phyloP scores from a whole-genome alignment of 2,797 vertebrate species.

The Picus viridis region DNA sequence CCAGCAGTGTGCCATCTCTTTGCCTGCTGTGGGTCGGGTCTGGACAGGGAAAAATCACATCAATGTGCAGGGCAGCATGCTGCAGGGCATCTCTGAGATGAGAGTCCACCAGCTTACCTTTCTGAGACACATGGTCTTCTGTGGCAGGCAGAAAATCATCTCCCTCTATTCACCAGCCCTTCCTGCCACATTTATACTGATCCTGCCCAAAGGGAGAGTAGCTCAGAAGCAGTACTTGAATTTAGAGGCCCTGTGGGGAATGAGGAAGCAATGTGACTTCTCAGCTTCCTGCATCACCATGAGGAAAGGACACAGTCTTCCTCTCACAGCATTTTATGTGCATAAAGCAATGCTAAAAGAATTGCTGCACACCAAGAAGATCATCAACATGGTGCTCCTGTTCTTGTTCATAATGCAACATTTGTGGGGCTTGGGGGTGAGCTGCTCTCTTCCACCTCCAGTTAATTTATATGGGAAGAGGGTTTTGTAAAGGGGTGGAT shows the following conservation, averaged over 20 bases:
- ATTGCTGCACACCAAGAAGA: neutral
- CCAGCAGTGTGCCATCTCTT: neutral
- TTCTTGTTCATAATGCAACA: rapidly evolving
- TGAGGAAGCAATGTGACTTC: neutral
- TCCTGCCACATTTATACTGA: neutral
- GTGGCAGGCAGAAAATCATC: neutral
- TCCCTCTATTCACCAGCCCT: neutral
- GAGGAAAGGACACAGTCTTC: neutral
- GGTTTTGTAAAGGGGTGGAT: neutral
- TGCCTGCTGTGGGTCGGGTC: neutral
- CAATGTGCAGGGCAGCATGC: rapidly evolving
- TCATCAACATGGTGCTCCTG: neutral
- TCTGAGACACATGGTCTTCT: rapidly evolving
- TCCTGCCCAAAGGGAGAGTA: neutral
- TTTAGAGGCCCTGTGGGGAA: neutral
- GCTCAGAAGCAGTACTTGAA: neutral
- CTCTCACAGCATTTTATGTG: neutral
- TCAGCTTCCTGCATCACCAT: neutral
- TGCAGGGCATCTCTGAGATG: neutral
- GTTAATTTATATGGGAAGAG: neutral
- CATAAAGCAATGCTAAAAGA: neutral
- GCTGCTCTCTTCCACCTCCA: neutral
- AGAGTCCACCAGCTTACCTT: neutral
- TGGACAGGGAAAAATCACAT: neutral
- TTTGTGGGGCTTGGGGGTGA: neutral